Conservation (phyloP, 2,113 vertebrate species). For the Hirundichthys speculiger region DNA sequence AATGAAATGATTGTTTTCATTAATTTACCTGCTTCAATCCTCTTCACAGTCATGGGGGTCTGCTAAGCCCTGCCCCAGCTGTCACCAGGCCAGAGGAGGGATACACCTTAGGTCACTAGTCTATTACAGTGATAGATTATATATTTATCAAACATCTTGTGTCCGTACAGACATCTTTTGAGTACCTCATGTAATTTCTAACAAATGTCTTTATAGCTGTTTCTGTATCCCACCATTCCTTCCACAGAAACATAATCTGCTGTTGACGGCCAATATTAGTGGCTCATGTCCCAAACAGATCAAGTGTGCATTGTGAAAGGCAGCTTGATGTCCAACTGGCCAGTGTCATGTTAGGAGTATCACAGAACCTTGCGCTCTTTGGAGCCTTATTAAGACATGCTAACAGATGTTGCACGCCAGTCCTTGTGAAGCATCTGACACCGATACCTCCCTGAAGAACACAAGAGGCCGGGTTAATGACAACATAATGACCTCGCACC, state of each 20-base stretch:
- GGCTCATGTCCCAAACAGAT: slow-evolving; percentile 55
- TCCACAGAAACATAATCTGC: slow-evolving; percentile 57
- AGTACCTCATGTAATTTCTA: slow-evolving; percentile 16
- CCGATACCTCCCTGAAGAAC: slow-evolving; percentile 19
- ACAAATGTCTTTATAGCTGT: slow-evolving; percentile 48
- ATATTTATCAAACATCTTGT: too few species aligned
- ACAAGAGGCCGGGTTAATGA: background rate
- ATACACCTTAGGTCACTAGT: too few species aligned
- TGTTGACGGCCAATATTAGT: slow-evolving; percentile 61
- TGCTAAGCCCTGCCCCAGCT: too few species aligned
- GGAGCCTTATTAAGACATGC: slow-evolving; percentile 52
- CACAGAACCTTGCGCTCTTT: slow-evolving; percentile 47
- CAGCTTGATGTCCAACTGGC: slow-evolving; percentile 46
- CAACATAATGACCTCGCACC: slow-evolving; percentile 23
- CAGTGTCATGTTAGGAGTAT: slow-evolving; percentile 42
- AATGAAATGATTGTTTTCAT: too few species aligned
- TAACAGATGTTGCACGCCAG: slow-evolving; percentile 61
- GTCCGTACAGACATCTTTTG: background rate
- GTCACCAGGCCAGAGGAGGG: too few species aligned
- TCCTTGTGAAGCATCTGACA: slow-evolving; percentile 54
- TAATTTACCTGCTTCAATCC: too few species aligned
- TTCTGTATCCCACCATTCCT: slow-evolving; percentile 29
- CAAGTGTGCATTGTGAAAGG: slow-evolving; percentile 61
- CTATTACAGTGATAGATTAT: too few species aligned
- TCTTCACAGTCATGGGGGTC: too few species aligned